These are phyloP conservation scores for Temnothorax rugatulus DNA, from an alignment of 2,888 invertebrate species.

Conservation along the genomic window DNA sequence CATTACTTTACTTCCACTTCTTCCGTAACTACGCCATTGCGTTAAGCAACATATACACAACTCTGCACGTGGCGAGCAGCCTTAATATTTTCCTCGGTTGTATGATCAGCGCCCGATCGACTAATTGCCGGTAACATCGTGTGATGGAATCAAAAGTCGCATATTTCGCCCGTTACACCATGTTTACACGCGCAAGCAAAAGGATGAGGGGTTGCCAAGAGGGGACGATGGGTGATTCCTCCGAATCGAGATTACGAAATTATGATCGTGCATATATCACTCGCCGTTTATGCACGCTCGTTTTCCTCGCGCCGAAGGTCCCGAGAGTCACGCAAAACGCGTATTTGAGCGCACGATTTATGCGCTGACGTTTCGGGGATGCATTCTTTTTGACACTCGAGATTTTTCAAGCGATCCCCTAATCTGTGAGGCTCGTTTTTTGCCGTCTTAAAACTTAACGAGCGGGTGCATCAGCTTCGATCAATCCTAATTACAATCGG, in stretches of 20 bases:
- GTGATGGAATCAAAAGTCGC: constrained; percentile 30
- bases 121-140: constrained; percentile 43
- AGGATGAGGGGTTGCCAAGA: background rate
- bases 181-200: constrained; percentile 21
- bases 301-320: constrained; percentile 40
- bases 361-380: constrained; percentile 39
- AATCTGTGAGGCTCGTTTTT: constrained; percentile 1
- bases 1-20: background rate
- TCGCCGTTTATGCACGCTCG: constrained; percentile 50
- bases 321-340: constrained; percentile 48
- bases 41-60: background rate
- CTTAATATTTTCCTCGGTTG: constrained; percentile 14
- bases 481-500: background rate
- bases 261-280: constrained; percentile 44
- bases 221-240: constrained; percentile 25
- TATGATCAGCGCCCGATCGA: constrained; percentile 41
- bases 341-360: constrained; percentile 50
- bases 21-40: constrained; percentile 9
- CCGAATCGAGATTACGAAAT: constrained; percentile 53
- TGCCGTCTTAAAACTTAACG: constrained; percentile 10
- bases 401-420: constrained; percentile 35
- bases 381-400: constrained; percentile 45
- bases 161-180: constrained; percentile 28
- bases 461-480: constrained; percentile 4
- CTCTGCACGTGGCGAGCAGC: constrained; percentile 1